Percentiles rank a stretch among this genome's conserved stretches.
Conservation (phyloP, 2,113 vertebrate species). For the Leucopternis melanops region DNA sequence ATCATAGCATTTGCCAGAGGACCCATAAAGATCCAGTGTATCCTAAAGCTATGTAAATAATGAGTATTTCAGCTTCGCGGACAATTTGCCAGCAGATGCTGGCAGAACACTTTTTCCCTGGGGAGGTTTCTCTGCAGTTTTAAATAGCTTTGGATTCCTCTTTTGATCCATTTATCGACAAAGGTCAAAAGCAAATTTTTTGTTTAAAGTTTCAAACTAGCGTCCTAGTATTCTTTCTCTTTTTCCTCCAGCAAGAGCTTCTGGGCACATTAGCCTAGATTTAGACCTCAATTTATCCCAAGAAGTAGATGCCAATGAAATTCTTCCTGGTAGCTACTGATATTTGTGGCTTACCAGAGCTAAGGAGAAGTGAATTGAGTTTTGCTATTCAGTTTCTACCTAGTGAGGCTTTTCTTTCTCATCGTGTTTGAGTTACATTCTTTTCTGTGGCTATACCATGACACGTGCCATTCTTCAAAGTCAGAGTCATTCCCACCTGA, state of each 20-base stretch:
- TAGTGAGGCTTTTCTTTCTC: background rate
- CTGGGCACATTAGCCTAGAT: background rate
- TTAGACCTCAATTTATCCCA: background rate
- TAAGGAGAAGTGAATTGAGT: background rate
- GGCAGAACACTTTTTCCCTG: no score
- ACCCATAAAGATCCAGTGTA: background rate
- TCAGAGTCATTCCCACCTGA: background rate
- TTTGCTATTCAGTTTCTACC: background rate
- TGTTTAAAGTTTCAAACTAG: no score
- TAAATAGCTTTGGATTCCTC: no score
- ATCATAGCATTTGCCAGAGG: background rate
- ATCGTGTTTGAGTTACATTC: background rate
- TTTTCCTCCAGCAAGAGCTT: background rate
- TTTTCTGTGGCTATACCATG: background rate
- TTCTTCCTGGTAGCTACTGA: background rate
- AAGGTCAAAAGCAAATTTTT: no score
- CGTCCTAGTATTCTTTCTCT: no score
- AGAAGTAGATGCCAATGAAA: background rate
- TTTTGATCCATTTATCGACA: no score
- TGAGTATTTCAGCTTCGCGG: background rate
- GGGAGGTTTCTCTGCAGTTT: no score
- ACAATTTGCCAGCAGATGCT: no score
- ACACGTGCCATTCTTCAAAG: background rate
- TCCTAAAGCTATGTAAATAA: background rate
- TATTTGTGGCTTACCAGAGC: background rate